Evolutionary conservation across 2,888 invertebrate species (phyloP).

Genomic region (Rhagium mordax): DNA sequence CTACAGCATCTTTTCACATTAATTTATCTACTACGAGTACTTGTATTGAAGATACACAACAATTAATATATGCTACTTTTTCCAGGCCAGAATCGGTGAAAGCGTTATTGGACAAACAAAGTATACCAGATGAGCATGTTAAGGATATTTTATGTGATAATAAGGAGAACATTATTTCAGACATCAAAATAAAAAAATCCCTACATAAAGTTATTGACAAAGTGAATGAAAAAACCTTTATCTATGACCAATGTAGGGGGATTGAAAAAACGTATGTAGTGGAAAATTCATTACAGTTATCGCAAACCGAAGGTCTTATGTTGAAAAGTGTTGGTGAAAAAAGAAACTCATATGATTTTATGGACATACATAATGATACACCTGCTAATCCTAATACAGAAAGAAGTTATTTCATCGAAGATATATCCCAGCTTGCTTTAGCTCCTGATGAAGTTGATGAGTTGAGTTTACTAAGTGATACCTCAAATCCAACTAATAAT

Average conservation of each 20-base stretch:
- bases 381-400: not conserved
- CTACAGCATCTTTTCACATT: conserved; percentile 37
- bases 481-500: not conserved
- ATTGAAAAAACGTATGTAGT: not conserved
- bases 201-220: not conserved
- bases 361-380: not conserved
- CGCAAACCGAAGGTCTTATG: no score
- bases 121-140: not conserved
- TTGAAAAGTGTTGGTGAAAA: not conserved
- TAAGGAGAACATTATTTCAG: not conserved
- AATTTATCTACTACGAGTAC: conserved; percentile 36
- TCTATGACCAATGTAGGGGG: not conserved
- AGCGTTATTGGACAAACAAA: conserved; percentile 11
- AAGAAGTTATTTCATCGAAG: conserved; percentile 7
- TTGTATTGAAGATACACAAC: conserved; percentile 39
- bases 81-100: conserved; percentile 23
- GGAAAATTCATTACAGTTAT: not conserved
- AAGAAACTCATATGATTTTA: not conserved
- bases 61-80: conserved; percentile 39
- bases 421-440: conserved; percentile 1
- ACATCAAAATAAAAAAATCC: not conserved
- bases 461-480: not conserved
- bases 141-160: not conserved
- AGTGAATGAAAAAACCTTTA: not conserved
- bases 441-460: conserved; percentile 1